phyloP scores from a whole-genome alignment of 2,113 vertebrate species.

The Anguilla japonica region DNA sequence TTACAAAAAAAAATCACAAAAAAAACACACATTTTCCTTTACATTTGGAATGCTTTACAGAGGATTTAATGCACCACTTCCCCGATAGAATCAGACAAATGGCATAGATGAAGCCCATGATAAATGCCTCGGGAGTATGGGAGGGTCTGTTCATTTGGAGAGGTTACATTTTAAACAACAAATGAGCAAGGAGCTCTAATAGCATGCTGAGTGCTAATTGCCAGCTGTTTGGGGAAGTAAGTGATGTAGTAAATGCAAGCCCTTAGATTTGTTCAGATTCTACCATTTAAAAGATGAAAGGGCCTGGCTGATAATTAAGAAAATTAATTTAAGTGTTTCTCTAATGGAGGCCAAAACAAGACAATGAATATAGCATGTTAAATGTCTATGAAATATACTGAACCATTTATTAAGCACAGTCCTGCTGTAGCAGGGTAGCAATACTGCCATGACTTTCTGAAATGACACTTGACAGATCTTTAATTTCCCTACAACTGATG shows the following conservation, averaged over 20 bases:
- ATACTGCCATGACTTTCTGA: slow-evolving; percentile 24
- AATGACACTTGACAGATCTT: slow-evolving; percentile 22
- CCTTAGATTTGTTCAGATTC: background rate
- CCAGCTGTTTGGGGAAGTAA: background rate
- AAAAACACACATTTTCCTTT: background rate
- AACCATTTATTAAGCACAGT: slow-evolving; percentile 55
- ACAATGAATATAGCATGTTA: too few relatives aligned
- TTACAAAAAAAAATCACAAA: background rate
- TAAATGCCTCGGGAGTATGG: background rate
- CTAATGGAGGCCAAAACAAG: too few relatives aligned
- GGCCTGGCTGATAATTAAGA: background rate
- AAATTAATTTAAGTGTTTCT: background rate
- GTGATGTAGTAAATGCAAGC: background rate
- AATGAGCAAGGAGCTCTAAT: background rate
- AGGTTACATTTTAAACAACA: background rate
- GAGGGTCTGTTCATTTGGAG: background rate
- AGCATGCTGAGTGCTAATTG: background rate
- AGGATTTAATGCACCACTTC: background rate
- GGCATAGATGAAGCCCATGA: background rate
- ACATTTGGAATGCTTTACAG: background rate
- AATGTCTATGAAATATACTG: slow-evolving; percentile 34
- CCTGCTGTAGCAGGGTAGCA: slow-evolving; percentile 54
- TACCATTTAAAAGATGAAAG: slow-evolving; percentile 5
- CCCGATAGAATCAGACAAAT: background rate
- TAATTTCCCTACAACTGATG: slow-evolving; percentile 18